phyloP scores from a whole-genome alignment of 37 sponge, comb jelly and placozoan genomes.

The Mnemiopsis leidyi region DNA sequence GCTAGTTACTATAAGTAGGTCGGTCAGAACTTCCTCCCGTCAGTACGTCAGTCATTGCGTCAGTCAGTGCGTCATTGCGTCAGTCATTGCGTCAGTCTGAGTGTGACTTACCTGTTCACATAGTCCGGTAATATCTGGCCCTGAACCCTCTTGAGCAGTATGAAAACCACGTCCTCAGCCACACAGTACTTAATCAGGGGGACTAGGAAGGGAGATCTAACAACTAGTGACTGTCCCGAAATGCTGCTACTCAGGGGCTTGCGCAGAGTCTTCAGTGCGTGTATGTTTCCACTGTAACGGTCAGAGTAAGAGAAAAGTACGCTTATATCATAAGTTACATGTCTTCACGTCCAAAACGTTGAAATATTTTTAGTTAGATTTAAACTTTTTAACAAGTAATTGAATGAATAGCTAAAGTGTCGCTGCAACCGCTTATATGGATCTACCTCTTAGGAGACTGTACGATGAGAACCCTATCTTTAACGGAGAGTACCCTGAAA shows the following conservation, averaged over 20 bases:
- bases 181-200: conserved; percentile 38
- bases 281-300: conserved; percentile 8
- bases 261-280: conserved; percentile 2
- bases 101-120: conserved; percentile 27
- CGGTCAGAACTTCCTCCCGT: too few species aligned
- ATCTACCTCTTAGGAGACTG: conserved; percentile 32
- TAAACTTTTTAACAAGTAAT: too few species aligned
- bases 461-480: conserved; percentile 30
- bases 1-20: too few species aligned
- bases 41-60: too few species aligned
- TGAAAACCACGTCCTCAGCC: not conserved
- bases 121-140: not conserved
- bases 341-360: too few species aligned
- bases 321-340: too few species aligned
- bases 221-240: not conserved
- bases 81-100: too few species aligned
- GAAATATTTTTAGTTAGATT: too few species aligned
- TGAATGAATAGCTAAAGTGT: not conserved
- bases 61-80: too few species aligned
- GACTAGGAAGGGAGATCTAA: not conserved
- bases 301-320: too few species aligned
- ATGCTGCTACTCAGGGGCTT: not conserved
- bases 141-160: conserved; percentile 23
- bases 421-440: not conserved
- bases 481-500: conserved; percentile 36